phyloP scores from a whole-genome alignment of 2,888 invertebrate genomes.

The Oligia latruncula region DNA sequence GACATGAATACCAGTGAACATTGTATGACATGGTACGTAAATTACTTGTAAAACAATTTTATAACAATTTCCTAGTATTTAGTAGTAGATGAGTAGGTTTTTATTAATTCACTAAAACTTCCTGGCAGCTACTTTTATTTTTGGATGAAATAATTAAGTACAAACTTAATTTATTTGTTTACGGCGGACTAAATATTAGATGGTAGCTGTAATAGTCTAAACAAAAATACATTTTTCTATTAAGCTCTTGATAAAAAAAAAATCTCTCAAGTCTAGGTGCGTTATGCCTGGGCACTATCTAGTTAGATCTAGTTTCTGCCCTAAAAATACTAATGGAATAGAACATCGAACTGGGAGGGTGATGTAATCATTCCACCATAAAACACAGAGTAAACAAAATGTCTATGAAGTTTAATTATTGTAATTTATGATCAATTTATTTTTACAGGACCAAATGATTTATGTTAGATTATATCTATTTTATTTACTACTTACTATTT shows the following conservation, averaged over 20 bases:
- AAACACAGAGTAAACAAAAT: conserved; percentile 10
- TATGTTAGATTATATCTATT: conserved; percentile 36
- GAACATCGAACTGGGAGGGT: neutral
- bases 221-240: conserved; percentile 1
- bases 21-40: conserved; percentile 54
- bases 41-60: conserved; percentile 49
- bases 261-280: neutral
- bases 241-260: neutral
- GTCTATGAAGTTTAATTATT: conserved; percentile 12
- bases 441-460: conserved; percentile 48
- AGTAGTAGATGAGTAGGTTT: conserved; percentile 45
- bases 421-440: conserved; percentile 25
- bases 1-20: conserved; percentile 48
- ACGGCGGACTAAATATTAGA: conserved; percentile 8
- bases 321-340: conserved; percentile 3
- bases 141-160: conserved; percentile 46
- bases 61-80: conserved; percentile 50
- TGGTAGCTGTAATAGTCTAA: conserved; percentile 2
- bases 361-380: conserved; percentile 26
- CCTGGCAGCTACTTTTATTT: conserved; percentile 35
- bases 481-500: conserved; percentile 50
- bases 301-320: neutral
- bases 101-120: conserved; percentile 35
- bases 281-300: neutral
- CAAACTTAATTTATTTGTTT: conserved; percentile 44